Base-by-base conservation (phyloP, 2,888 invertebrate genomes). In the Crioceris asparagi region DNA sequence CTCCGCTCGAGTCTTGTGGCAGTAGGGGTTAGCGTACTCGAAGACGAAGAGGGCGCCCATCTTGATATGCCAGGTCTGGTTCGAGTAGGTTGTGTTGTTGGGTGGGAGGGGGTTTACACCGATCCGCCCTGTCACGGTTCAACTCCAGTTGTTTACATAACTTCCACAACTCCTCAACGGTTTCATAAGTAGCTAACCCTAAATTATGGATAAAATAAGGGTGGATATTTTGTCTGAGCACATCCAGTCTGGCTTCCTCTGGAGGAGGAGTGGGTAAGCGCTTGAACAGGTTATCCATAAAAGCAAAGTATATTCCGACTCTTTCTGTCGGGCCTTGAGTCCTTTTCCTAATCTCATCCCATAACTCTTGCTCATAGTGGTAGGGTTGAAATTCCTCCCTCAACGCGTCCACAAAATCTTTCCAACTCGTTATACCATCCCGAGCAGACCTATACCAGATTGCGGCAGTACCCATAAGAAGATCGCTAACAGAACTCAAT, bases 1-100 rank as follows among this genome's bases (percentile, higher is more conserved):
- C 33, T 11, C 15, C n/a, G 4, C 6, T 2, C 19, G 11, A 14
- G 21, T n/a, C 16, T 23, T 10, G 10, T 17, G 7, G 10, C 15
- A 17, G 17, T 30, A 17, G 17, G 11, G 4, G 2, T 6, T 8
- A 11, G 11, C 6, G 16, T 10, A n/a, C n/a, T n/a, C n/a, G n/a
- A n/a, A n/a, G n/a, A n/a, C n/a, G n/a, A n/a, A n/a, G n/a, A n/a
- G n/a, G n/a, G n/a, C n/a, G n/a, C n/a, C n/a, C n/a, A n/a, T 16
- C 7, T 14, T 11, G 21, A 12, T 23, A 33, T 5, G 33, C 33
- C 32, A 32, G 14, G 18, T 32, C 32, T 17, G 32, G 32, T 18
- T 33, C 23, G 3, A 33, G 23, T 6, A 15, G 14, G 10, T 33
- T 23, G 8, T 21, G 6, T 33, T 3, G 14, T 8, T 5, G 16